Percentiles rank a stretch among this genome's conserved stretches.
These are phyloP conservation scores for Camponotus pennsylvanicus DNA, from an alignment of 1,140 invertebrate genomes.

Conservation along the genomic window DNA sequence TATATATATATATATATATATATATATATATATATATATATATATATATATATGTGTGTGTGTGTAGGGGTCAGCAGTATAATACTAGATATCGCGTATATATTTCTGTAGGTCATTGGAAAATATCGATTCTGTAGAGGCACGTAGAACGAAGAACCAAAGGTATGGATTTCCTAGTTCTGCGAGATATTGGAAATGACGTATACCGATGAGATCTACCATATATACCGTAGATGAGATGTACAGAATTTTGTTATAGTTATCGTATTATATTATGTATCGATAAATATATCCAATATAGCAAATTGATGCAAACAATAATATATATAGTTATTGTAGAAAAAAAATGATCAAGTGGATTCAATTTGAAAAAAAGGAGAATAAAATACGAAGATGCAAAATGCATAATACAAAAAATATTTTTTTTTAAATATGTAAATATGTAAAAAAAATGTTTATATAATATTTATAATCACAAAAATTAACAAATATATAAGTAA, in stretches of 20 bases:
- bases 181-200: conserved; percentile 34
- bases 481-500: neutral
- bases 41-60: too few relatives aligned
- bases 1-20: neutral
- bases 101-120: conserved; percentile 53
- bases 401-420: neutral
- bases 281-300: neutral
- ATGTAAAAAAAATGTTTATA: neutral
- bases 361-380: neutral
- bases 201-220: neutral
- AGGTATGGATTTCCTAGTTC: conserved; percentile 25
- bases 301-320: neutral
- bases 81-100: conserved; percentile 6
- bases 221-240: conserved; percentile 1
- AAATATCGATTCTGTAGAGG: conserved; percentile 31
- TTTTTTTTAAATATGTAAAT: too few relatives aligned
- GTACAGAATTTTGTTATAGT: too few relatives aligned
- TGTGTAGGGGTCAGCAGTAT: conserved; percentile 1
- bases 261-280: neutral
- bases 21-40: neutral
- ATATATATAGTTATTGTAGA: neutral
- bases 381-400: neutral
- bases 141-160: conserved; percentile 35
- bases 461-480: neutral
- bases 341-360: neutral